Base-by-base conservation (phyloP, 2,888 invertebrate species). In the Netelia melanura region DNA sequence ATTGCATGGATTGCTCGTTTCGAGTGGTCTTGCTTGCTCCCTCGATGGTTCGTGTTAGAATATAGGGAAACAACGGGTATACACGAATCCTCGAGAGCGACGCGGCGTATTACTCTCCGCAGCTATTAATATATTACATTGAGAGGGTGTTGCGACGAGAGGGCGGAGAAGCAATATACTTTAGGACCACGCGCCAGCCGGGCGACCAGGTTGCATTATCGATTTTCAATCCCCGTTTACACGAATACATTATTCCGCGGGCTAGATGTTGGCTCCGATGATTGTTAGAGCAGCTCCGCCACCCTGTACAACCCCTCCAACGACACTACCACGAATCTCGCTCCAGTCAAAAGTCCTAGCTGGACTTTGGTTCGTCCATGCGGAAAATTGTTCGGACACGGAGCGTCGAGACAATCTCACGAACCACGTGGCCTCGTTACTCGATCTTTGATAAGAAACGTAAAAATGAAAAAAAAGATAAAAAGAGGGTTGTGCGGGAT, bases 211-310 rank as follows among this genome's bases (percentile, higher is more conserved):
- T 65, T 86, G 84, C 86, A 84, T 86, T 86, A 86, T 86, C 82
- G 86, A 84, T 86, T 86, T 84, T 86, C 86, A 81, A 86, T 86
- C 54, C 65, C 21, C 78, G 76, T 82, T 84, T 76, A 84, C 84
- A 82, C 72, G 82, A 82, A 86, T 86, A 86, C 86, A 84, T 82
- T 84, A 84, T 79, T 21, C 61, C 44, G 52, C 68, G 83, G 75
- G 64, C 62, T 62, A n/a, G 52, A 64, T 80, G 44, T 79, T 48
- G 65, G 48, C 65, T 56, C 71, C 54, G 61, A 58, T 71, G 75
- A 75, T 44, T 62, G 44, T 65, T 38, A 25, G 11, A 58, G 44
- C 75, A 70, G 52, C 54, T 38, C 21, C 25, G 64, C 52, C 67
- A 38, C 23, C 48, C 8, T 25, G 44, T 62, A 23, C 48, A 48